Evolutionary conservation across 2,888 invertebrate genomes (phyloP).

Genomic region (Acheta domesticus): DNA sequence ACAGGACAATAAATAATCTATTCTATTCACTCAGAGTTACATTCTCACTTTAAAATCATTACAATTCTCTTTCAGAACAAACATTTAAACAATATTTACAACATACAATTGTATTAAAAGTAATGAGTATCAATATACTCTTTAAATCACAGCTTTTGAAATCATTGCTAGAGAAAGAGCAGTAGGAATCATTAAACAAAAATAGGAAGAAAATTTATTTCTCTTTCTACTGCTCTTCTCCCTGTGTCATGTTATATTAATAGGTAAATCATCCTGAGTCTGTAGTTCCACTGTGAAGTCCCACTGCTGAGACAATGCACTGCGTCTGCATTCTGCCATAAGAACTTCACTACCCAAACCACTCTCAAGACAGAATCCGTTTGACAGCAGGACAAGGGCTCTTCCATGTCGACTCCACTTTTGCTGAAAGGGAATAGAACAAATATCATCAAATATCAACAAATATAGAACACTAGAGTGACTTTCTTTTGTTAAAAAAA

Average conservation of each 20-base stretch:
- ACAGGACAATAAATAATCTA: background rate
- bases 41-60: background rate
- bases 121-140: background rate
- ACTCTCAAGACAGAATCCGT: slow-evolving; percentile 46
- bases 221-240: background rate
- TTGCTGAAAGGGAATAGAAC: slow-evolving; percentile 35
- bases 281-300: slow-evolving; percentile 46
- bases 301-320: slow-evolving; percentile 46
- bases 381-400: slow-evolving; percentile 43
- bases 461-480: too few relatives aligned
- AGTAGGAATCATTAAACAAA: background rate
- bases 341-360: slow-evolving; percentile 41
- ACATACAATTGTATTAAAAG: background rate
- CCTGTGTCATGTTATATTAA: slow-evolving; percentile 33
- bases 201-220: background rate
- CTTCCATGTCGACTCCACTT: slow-evolving; percentile 44
- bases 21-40: background rate
- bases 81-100: background rate
- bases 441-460: too few relatives aligned
- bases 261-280: slow-evolving; percentile 32
- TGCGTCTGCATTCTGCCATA: slow-evolving; percentile 43
- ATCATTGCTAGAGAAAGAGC: background rate
- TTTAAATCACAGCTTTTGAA: background rate
- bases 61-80: background rate
- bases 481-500: too few relatives aligned